phyloP scores from a whole-genome alignment of 2,113 vertebrate species.

The Hystrix cristata region DNA sequence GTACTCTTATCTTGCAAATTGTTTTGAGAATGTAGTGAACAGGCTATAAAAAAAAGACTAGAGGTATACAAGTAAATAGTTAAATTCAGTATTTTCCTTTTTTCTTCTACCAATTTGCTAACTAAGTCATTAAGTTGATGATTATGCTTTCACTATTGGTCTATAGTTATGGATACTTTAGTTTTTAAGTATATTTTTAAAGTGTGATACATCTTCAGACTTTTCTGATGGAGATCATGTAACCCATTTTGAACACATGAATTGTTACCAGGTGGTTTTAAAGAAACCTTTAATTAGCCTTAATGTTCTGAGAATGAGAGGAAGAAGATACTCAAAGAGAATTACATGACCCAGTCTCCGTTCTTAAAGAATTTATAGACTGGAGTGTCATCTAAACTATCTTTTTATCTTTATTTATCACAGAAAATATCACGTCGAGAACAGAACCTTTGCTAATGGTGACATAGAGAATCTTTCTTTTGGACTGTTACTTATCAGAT shows the following conservation, averaged over 20 bases:
- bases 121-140: conserved; percentile 18
- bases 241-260: conserved; percentile 20
- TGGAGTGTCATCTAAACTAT: conserved; percentile 38
- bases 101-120: conserved; percentile 23
- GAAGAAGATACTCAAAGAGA: conserved; percentile 46
- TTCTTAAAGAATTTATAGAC: conserved; percentile 19
- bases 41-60: neutral
- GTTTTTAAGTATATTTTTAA: conserved; percentile 43
- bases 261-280: conserved; percentile 31
- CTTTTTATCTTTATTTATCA: conserved; percentile 55
- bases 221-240: neutral
- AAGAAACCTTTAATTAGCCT: conserved; percentile 53
- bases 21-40: conserved; percentile 46
- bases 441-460: conserved; percentile 59
- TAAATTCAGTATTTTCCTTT: neutral
- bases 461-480: conserved; percentile 43
- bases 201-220: conserved; percentile 25
- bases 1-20: neutral
- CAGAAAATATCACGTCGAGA: neutral
- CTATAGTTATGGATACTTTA: neutral
- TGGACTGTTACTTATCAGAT: conserved; percentile 1
- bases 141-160: conserved; percentile 23
- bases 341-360: conserved; percentile 25
- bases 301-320: conserved; percentile 40
- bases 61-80: neutral